Conservation (phyloP, 2,888 invertebrate species). For the Acholoe squamosa region DNA sequence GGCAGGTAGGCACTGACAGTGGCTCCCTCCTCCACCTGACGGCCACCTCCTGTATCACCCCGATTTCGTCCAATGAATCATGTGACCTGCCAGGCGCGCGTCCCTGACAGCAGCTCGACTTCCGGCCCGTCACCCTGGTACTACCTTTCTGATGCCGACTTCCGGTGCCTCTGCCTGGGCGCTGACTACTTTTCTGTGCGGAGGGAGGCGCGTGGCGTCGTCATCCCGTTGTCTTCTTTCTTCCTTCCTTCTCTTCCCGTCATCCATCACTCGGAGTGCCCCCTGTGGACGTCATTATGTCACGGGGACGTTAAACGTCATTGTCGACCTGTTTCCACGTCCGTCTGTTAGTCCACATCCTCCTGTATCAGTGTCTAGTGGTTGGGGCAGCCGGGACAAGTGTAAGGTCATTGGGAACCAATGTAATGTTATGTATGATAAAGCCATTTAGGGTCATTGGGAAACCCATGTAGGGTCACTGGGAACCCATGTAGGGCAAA, state of each 20-base stretch:
- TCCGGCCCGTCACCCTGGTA: conserved; percentile 5
- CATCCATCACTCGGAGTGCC: neutral
- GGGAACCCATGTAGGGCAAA: too few relatives aligned
- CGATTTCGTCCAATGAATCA: conserved; percentile 18
- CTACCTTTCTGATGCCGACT: conserved; percentile 11
- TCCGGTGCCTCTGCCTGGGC: conserved; percentile 1
- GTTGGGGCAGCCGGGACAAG: too few relatives aligned
- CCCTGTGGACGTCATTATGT: conserved; percentile 46
- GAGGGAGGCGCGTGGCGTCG: conserved; percentile 16
- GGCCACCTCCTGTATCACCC: neutral
- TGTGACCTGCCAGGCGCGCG: neutral
- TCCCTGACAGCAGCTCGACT: neutral
- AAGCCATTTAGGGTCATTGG: too few relatives aligned
- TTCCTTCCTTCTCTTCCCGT: conserved; percentile 13
- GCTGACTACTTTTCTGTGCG: conserved; percentile 18
- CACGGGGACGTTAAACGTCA: conserved; percentile 41
- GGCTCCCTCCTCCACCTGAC: neutral
- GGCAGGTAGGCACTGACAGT: neutral
- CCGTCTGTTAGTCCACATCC: conserved; percentile 37
- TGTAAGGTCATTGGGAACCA: too few relatives aligned
- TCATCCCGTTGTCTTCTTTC: conserved; percentile 32
- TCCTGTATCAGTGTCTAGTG: neutral
- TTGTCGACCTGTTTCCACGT: conserved; percentile 52
- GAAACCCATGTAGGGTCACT: too few relatives aligned
- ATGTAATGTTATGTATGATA: too few relatives aligned